Conservation (phyloP, 2,113 vertebrate species). For the Corythornis cristatus region DNA sequence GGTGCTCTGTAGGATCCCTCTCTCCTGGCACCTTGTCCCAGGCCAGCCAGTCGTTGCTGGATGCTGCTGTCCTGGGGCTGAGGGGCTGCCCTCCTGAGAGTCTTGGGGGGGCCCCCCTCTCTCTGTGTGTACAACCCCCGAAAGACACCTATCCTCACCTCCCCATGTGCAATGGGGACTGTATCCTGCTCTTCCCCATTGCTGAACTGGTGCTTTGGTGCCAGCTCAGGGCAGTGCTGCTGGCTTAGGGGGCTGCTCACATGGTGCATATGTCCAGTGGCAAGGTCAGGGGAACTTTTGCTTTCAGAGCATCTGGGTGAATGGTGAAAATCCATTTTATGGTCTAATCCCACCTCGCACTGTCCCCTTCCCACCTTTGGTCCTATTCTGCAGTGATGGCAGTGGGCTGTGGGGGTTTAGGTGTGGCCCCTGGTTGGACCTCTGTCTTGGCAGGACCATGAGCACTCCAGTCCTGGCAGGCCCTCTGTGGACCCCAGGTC, state of each 20-base stretch:
- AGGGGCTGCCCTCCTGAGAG: not conserved
- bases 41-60: not conserved
- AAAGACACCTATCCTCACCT: not conserved
- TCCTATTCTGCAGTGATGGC: not conserved
- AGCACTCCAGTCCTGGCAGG: not conserved
- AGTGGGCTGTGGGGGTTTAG: not conserved
- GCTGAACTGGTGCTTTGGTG: accelerated
- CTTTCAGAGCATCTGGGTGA: not conserved
- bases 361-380: not conserved
- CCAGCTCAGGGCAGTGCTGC: not conserved
- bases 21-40: not conserved
- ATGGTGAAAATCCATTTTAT: not conserved
- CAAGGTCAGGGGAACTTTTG: no score
- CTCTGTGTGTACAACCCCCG: accelerated
- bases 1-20: not conserved
- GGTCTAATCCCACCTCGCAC: accelerated
- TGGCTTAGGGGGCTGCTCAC: not conserved
- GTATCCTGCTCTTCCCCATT: not conserved
- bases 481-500: not conserved
- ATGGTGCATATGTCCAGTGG: no score
- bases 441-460: not conserved
- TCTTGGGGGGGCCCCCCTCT: not conserved
- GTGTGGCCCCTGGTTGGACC: not conserved
- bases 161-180: accelerated
- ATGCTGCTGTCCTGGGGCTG: not conserved